Base-by-base conservation (phyloP, 1,140 invertebrate species). In the Pachypsylla venusta region DNA sequence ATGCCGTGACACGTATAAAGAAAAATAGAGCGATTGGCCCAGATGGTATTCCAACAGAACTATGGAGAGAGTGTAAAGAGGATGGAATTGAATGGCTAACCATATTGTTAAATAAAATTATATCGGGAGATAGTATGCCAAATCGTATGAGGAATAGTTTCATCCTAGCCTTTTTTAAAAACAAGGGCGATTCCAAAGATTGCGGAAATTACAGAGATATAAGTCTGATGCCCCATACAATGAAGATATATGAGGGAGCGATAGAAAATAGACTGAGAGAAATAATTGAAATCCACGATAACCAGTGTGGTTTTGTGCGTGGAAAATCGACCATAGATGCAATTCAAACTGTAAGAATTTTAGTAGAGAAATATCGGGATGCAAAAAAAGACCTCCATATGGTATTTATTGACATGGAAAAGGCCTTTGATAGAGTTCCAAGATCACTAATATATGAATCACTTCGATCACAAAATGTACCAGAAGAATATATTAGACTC, bases 201-300 rank as follows among this genome's bases (percentile, higher is more conserved):
- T 56, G 55, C 27, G 55, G 25, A 22, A 56, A 56, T 26, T 56
- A 56, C 28, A 24, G 55, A 56, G 55, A 25, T 14, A 56, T 56
- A 16, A 56, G 26, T 35, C 28, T 56, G 26, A 27, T 56, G 26
- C 27, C 55, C 19, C 55, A 56, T 30, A 19, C 26, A 35, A 13
- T 56, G 16, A 56, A 56, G 25, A 56, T 56, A 13, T 30, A 27
- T 30, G 55, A 56, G 20, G 27, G 55, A 35, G 27, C 27, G n/a
- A 5, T 48, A 10, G 42, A 48, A 48, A 48, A 5, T 3, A 48
- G 42, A 48, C 22, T 48, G 42, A 5, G 42, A 48, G 22, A 48
- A 7, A 48, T 48, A 48, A n/a, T 48, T 10, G 3, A 5, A n/a
- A n/a, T 48, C 16, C 7, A 48, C 22, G 42, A 48, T 19, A 48